Conservation (phyloP, 1,140 invertebrate genomes). For the Campoletis sonorensis region DNA sequence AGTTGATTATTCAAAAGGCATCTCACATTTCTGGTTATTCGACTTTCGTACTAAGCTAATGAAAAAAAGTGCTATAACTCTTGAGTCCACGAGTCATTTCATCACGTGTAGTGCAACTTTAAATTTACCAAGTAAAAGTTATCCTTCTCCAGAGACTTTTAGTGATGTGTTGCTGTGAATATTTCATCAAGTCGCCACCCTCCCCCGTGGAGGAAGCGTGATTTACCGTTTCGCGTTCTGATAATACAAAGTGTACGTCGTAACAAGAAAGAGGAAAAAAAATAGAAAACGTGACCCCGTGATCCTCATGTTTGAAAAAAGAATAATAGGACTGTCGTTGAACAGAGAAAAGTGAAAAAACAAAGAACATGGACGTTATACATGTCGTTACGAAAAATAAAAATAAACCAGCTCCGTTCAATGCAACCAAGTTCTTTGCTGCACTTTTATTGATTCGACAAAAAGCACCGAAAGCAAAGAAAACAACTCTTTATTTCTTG, state of each 20-base stretch:
- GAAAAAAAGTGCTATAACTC: not conserved
- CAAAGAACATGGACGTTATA: not conserved
- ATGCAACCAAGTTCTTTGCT: not conserved
- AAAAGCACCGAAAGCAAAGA: not conserved
- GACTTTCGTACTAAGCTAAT: not conserved
- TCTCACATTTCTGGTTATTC: not conserved
- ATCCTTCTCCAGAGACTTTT: not conserved
- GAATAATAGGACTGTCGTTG: not conserved
- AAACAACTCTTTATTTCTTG: not conserved
- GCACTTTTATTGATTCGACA: not conserved
- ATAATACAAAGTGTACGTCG: not conserved
- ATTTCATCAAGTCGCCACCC: not conserved
- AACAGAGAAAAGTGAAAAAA: not conserved
- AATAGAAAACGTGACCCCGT: not conserved
- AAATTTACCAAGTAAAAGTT: not conserved
- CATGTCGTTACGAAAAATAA: not conserved
- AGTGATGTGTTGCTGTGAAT: constrained; percentile 1
- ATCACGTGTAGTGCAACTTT: not conserved
- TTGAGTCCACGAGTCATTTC: not conserved
- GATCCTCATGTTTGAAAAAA: not conserved
- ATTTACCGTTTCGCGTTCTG: not conserved
- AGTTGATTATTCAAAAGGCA: not conserved
- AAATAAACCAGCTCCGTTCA: not conserved
- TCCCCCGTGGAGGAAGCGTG: not conserved
- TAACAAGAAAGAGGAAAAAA: not conserved